Evolutionary conservation across 2,888 invertebrate species (phyloP).

Genomic region (Conops quadrifasciatus): DNA sequence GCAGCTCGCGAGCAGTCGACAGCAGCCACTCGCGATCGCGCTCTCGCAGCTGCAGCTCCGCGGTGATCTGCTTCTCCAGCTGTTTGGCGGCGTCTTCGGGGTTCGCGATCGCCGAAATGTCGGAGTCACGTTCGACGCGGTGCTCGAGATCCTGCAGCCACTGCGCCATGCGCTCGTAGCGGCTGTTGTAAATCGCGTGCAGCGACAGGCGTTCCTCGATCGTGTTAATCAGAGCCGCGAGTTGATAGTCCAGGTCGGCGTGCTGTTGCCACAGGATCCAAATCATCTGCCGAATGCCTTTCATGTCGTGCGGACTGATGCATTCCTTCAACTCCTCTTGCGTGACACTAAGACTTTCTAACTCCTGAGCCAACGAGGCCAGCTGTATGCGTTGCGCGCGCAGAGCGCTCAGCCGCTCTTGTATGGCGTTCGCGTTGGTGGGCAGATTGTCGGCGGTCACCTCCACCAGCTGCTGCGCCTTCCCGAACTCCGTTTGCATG

Average conservation of each 20-base stretch:
- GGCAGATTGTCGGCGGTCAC: slow-evolving; percentile 69
- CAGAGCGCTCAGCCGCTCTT: slow-evolving; percentile 72
- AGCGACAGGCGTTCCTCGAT: slow-evolving; percentile 79
- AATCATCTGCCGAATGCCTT: slow-evolving; percentile 78
- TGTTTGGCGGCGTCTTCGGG: slow-evolving; percentile 78
- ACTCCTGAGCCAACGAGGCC: slow-evolving; percentile 66
- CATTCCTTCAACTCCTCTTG: slow-evolving; percentile 87
- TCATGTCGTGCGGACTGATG: slow-evolving; percentile 84
- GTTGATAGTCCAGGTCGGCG: slow-evolving; percentile 81
- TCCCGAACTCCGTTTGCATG: slow-evolving; percentile 72
- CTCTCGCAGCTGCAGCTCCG: slow-evolving; percentile 79
- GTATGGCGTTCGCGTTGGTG: slow-evolving; percentile 71
- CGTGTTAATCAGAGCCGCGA: slow-evolving; percentile 75
- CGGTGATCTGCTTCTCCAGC: slow-evolving; percentile 77
- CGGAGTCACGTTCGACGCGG: slow-evolving; percentile 70
- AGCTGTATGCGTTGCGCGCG: slow-evolving; percentile 70
- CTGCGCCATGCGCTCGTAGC: slow-evolving; percentile 72
- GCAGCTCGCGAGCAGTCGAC: slow-evolving; percentile 73
- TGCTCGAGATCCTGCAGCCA: slow-evolving; percentile 78
- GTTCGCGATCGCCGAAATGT: slow-evolving; percentile 69
- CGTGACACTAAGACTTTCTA: slow-evolving; percentile 77
- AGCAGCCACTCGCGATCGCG: slow-evolving; percentile 82
- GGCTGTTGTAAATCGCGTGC: slow-evolving; percentile 75
- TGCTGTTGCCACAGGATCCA: slow-evolving; percentile 84
- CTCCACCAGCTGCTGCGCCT: slow-evolving; percentile 71